phyloP scores from a whole-genome alignment of 2,888 invertebrate genomes.

The Cosmorhoe ocellata region DNA sequence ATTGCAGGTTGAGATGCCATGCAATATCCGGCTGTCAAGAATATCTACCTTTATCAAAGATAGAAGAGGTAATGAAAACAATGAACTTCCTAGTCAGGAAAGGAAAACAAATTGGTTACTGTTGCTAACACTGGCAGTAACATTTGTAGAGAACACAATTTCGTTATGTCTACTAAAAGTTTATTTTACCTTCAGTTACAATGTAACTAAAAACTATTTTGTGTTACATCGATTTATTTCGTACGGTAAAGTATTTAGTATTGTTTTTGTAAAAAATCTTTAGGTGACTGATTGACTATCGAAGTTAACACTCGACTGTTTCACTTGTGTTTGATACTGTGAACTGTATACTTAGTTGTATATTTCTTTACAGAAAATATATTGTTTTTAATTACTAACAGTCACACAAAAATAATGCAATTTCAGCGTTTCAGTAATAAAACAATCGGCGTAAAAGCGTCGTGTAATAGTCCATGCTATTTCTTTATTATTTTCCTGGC shows the following conservation, averaged over 20 bases:
- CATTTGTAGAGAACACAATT: background rate
- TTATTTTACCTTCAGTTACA: background rate
- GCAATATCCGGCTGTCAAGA: constrained; percentile 24
- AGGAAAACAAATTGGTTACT: background rate
- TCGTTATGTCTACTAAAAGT: background rate
- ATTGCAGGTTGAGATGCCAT: constrained; percentile 24
- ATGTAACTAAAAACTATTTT: background rate
- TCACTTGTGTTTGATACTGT: no score
- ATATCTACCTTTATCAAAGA: constrained; percentile 4
- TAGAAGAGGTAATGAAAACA: constrained; percentile 4
- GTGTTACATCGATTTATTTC: background rate
- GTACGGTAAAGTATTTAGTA: no score
- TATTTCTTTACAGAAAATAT: no score
- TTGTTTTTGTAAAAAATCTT: no score
- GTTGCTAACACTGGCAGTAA: background rate
- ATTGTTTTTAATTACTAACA: background rate
- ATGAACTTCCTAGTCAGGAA: background rate
- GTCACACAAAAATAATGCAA: constrained; percentile 29
- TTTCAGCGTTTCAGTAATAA: constrained; percentile 44
- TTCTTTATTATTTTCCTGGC: constrained; percentile 54
- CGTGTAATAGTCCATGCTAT: constrained; percentile 38
- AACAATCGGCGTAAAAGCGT: constrained; percentile 44
- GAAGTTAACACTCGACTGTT: no score
- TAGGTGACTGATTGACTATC: no score
- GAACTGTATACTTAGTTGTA: background rate